Percentiles rank a stretch among this genome's conserved stretches.
phyloP scores from a whole-genome alignment of 2,888 invertebrate species.

The Sepiola atlantica region DNA sequence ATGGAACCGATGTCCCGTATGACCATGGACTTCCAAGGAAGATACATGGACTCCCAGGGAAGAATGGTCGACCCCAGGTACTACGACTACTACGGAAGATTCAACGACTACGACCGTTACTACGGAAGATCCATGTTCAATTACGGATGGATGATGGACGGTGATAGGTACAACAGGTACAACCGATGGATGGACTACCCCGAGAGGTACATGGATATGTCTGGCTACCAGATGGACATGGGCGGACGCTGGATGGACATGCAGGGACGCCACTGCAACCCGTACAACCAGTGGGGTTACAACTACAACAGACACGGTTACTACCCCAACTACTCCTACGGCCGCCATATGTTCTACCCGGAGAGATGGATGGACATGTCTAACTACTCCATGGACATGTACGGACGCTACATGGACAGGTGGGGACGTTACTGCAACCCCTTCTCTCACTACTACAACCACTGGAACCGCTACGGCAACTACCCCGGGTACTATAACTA shows the following conservation, averaged over 20 bases:
- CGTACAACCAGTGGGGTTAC: not conserved
- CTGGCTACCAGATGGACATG: conserved; percentile 35
- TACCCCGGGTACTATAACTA: conserved; percentile 35
- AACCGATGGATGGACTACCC: not conserved
- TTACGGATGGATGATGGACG: not conserved
- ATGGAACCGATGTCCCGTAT: conserved; percentile 18
- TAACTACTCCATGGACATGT: conserved; percentile 3
- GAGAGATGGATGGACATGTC: conserved; percentile 43
- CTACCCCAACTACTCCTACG: not conserved
- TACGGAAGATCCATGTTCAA: conserved; percentile 24
- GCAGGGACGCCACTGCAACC: not conserved
- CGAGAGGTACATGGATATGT: conserved; percentile 40
- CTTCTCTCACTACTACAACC: not conserved
- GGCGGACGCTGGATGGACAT: not conserved
- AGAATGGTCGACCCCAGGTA: conserved; percentile 36
- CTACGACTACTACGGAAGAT: conserved; percentile 33
- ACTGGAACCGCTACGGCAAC: not conserved
- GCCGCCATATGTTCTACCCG: not conserved
- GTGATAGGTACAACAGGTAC: conserved; percentile 14
- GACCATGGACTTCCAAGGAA: conserved; percentile 40
- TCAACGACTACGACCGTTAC: not conserved
- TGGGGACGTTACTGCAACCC: conserved; percentile 37
- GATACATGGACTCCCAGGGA: conserved; percentile 34
- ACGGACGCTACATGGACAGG: conserved; percentile 37
- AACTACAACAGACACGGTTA: not conserved